A percentile compares a stretch with the other conserved stretches of the same genome.
phyloP scores from a whole-genome alignment of 2,113 vertebrate species.

The Canis aureus region DNA sequence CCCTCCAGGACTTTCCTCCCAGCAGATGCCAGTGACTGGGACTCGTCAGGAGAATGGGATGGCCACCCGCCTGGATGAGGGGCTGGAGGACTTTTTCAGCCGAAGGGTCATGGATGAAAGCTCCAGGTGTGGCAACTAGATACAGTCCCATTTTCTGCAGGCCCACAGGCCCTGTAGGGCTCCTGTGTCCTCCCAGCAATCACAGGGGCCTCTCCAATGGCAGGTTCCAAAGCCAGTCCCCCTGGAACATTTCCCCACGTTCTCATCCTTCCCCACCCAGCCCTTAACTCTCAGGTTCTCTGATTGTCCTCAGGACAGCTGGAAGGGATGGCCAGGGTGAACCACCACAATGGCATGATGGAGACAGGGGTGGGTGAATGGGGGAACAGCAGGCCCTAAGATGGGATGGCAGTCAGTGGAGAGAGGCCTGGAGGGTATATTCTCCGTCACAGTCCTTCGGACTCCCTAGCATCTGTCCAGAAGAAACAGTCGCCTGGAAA shows the following conservation, averaged over 20 bases:
- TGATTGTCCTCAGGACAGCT: background rate
- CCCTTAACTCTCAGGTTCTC: background rate
- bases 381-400: background rate
- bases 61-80: constrained; percentile 91
- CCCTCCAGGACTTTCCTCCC: background rate
- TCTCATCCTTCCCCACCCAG: background rate
- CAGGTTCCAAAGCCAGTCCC: background rate
- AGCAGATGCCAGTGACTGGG: constrained; percentile 75
- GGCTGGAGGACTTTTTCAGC: constrained; percentile 94
- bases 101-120: constrained; percentile 93
- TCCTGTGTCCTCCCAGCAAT: background rate
- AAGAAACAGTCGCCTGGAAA: constrained; percentile 15
- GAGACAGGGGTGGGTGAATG: too few species aligned
- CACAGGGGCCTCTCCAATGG: background rate
- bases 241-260: background rate
- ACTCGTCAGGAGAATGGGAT: constrained; percentile 90
- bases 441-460: background rate
- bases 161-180: background rate
- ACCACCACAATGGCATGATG: background rate
- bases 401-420: background rate
- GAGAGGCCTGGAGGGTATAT: background rate
- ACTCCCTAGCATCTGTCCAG: background rate
- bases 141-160: background rate
- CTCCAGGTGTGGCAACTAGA: constrained; percentile 83
- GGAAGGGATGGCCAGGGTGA: background rate